Percentiles rank a stretch among this genome's conserved stretches.
Evolutionary conservation across 2,797 vertebrate genomes (phyloP).

Genomic region (Pantherophis alleghaniensis): DNA sequence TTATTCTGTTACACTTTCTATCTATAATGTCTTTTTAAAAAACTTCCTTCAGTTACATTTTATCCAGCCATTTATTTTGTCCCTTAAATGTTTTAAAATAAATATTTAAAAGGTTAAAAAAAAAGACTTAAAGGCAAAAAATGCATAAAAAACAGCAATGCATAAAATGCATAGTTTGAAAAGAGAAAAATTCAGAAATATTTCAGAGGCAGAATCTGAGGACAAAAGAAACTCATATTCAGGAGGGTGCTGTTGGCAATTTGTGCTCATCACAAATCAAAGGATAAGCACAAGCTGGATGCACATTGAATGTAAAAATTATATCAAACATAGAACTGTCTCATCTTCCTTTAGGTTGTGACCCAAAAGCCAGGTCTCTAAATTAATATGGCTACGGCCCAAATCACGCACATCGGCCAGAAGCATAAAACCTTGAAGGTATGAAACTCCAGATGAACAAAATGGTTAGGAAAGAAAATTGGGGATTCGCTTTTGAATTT

Average conservation of each 20-base stretch:
- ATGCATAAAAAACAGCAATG: not conserved
- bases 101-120: not conserved
- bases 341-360: constrained; percentile 39
- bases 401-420: constrained; percentile 44
- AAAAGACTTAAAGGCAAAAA: not conserved
- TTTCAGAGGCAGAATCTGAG: not conserved
- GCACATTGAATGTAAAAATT: not conserved
- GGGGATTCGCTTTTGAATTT: too few species aligned
- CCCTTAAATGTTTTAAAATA: not conserved
- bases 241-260: not conserved
- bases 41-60: not conserved
- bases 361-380: constrained; percentile 33
- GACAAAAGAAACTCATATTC: not conserved
- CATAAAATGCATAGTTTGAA: not conserved
- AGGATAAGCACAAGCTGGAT: not conserved
- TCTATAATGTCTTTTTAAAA: not conserved
- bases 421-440: constrained; percentile 63
- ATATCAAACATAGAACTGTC: constrained; percentile 13
- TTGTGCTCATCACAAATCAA: not conserved
- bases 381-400: constrained; percentile 64
- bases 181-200: not conserved
- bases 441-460: not conserved
- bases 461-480: not conserved
- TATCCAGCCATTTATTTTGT: not conserved
- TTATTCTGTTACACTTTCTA: not conserved